Base-by-base conservation (phyloP, 1,140 invertebrate genomes). In the Pectinophora gossypiella region DNA sequence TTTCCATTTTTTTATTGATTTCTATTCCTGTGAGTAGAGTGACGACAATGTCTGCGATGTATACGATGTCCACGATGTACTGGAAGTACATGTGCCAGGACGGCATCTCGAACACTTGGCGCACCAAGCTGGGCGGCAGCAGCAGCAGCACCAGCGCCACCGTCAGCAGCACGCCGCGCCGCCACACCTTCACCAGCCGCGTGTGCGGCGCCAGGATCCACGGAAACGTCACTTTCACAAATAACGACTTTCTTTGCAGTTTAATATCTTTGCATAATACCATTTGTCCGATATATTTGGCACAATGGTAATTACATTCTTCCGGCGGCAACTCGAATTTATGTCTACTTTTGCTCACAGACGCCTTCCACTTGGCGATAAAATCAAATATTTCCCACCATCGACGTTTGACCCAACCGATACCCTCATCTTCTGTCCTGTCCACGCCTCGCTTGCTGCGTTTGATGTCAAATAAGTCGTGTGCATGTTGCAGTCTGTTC, bases 251-350 rank as follows among this genome's bases (percentile, higher is more conserved):
- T 13, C 54, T 72, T 45, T 71, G 62, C 16, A 81, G 51, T 48
- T 83, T 69, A 13, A 56, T 48, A 19, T 79, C 70, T 32, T 56
- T 70, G 46, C 78, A 79, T n/a, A 85, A 60, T 5, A 81, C 81
- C 48, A 85, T 54, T 42, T 81, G 81, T 0, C 81, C 74, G 19
- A 85, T 75, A 62, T 85, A 85, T 74, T 83, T 83, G 10, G 77
- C 63, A 38, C 81, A 85, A 51, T 85, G 81, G 46, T 79, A 85
- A 40, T 59, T 6, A 12, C 23, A 45, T 57, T 79, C 74, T 52
- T 85, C 81, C 1, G 59, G 56, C 4, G 77, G 71, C 23, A 83
- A 13, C 12, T 27, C 5, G 23, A 6, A 74, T 58, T 38, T 38
- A n/a, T n/a, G 7, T 59, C 63, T 49, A 58, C 56, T 3, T 16